phyloP scores from a whole-genome alignment of 1,140 invertebrate species.

The Drosophila kurseongensis region DNA sequence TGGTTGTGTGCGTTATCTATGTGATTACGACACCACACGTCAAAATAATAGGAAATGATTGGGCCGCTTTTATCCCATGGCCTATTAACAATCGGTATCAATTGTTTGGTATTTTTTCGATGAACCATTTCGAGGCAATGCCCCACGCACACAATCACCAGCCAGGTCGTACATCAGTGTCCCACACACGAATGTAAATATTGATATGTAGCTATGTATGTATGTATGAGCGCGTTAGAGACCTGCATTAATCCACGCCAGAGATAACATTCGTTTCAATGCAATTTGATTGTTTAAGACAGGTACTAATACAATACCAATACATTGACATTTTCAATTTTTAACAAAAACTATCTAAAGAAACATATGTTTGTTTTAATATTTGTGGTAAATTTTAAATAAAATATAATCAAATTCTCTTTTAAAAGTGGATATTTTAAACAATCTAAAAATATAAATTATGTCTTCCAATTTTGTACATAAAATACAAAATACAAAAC shows the following conservation, averaged over 20 bases:
- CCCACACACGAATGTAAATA: slow-evolving; percentile 38
- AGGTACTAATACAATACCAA: no score
- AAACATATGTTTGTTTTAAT: no score
- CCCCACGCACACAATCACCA: slow-evolving; percentile 19
- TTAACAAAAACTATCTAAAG: background rate
- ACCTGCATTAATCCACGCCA: slow-evolving; percentile 37
- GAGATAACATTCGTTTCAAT: slow-evolving; percentile 29
- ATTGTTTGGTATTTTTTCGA: slow-evolving; percentile 45
- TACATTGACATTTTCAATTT: slow-evolving; percentile 9
- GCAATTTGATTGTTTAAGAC: slow-evolving; percentile 25
- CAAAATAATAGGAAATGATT: slow-evolving; percentile 58
- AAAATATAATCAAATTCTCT: no score
- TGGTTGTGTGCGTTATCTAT: slow-evolving; percentile 44
- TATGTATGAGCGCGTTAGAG: slow-evolving; percentile 23
- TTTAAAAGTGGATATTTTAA: no score
- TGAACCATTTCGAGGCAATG: slow-evolving; percentile 24
- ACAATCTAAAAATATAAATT: no score
- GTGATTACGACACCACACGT: slow-evolving; percentile 69
- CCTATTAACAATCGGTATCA: slow-evolving; percentile 49
- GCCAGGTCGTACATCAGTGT: slow-evolving; percentile 30
- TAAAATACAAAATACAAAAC: no score
- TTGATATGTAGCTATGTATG: slow-evolving; percentile 33
- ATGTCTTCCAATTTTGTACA: no score
- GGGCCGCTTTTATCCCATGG: slow-evolving; percentile 34
- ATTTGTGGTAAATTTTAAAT: no score